Percentiles rank a stretch among this genome's conserved stretches.
Evolutionary conservation across 2,113 vertebrate species (phyloP).

Genomic region (Vulpes vulpes): DNA sequence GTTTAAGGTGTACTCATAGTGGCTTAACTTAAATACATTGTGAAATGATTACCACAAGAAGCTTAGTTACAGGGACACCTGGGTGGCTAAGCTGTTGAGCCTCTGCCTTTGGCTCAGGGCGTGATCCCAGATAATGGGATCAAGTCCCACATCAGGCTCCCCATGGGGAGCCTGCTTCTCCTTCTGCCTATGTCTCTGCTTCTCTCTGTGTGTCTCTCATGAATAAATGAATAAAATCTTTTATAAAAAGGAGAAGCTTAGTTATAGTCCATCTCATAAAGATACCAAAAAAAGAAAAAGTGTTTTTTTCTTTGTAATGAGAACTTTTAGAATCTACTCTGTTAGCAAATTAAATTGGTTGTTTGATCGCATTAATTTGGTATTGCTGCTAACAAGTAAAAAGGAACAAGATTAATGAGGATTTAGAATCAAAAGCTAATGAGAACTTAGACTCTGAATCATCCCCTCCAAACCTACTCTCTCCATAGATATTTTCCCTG

Average conservation of each 20-base stretch:
- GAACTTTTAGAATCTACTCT: neutral
- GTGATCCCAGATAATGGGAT: too few relatives aligned
- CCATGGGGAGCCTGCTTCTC: too few relatives aligned
- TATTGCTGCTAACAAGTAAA: slow-evolving; percentile 38
- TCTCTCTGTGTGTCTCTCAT: too few relatives aligned
- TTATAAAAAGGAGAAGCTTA: neutral
- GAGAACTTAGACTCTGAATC: slow-evolving; percentile 8
- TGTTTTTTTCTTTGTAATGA: slow-evolving; percentile 7
- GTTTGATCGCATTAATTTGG: slow-evolving; percentile 16
- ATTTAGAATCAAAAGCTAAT: slow-evolving; percentile 57
- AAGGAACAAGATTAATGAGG: neutral
- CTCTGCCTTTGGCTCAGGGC: too few relatives aligned
- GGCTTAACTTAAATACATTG: neutral
- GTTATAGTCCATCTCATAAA: neutral
- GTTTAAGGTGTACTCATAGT: neutral
- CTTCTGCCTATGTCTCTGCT: too few relatives aligned
- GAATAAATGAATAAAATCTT: too few relatives aligned
- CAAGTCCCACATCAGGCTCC: too few relatives aligned
- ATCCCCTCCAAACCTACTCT: neutral
- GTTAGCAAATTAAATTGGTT: neutral
- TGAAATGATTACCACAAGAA: neutral
- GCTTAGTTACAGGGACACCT: neutral
- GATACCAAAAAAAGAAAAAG: neutral
- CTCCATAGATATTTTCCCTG: neutral
- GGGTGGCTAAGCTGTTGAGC: too few relatives aligned